These are phyloP conservation scores for Drosophila niveifrons DNA, from an alignment of 2,888 invertebrate species.

Conservation along the genomic window DNA sequence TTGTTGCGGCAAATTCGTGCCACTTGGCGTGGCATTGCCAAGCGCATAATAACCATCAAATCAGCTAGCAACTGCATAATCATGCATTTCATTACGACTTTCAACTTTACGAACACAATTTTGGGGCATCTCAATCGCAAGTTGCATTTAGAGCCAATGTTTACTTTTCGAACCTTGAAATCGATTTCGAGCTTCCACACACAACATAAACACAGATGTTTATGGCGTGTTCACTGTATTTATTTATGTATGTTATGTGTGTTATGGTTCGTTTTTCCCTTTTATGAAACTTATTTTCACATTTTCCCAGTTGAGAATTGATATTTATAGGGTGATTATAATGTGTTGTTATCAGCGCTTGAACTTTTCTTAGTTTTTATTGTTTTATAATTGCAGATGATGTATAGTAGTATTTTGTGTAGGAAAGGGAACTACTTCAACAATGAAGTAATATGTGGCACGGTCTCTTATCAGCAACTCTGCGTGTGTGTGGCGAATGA, in stretches of 20 bases:
- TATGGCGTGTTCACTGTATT: constrained; percentile 9
- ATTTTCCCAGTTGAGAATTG: constrained; percentile 31
- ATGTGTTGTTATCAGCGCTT: constrained; percentile 52
- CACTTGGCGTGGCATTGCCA: constrained; percentile 17
- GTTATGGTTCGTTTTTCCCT: constrained; percentile 42
- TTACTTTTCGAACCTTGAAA: constrained; percentile 34
- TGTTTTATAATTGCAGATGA: constrained; percentile 62
- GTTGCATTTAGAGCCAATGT: constrained; percentile 43
- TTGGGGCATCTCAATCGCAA: constrained; percentile 29
- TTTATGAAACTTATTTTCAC: constrained; percentile 53
- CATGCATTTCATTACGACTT: constrained; percentile 44
- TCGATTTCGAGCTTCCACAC: constrained; percentile 22
- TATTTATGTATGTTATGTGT: constrained; percentile 45
- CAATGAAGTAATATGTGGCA: constrained; percentile 17
- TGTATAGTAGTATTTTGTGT: constrained; percentile 61
- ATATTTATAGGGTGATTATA: constrained; percentile 45
- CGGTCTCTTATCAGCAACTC: constrained; percentile 48
- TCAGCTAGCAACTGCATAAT: constrained; percentile 68
- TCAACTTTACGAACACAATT: neutral
- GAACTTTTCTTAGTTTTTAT: constrained; percentile 52
- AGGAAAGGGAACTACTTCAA: neutral
- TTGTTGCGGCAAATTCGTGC: constrained; percentile 22
- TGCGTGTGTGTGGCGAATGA: neutral
- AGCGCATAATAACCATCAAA: constrained; percentile 61
- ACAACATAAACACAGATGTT: constrained; percentile 51